A percentile compares a stretch with the other conserved stretches of the same genome.
These are phyloP conservation scores for Accipiter fasciatus DNA, from an alignment of 2,797 vertebrate species.

Conservation along the genomic window DNA sequence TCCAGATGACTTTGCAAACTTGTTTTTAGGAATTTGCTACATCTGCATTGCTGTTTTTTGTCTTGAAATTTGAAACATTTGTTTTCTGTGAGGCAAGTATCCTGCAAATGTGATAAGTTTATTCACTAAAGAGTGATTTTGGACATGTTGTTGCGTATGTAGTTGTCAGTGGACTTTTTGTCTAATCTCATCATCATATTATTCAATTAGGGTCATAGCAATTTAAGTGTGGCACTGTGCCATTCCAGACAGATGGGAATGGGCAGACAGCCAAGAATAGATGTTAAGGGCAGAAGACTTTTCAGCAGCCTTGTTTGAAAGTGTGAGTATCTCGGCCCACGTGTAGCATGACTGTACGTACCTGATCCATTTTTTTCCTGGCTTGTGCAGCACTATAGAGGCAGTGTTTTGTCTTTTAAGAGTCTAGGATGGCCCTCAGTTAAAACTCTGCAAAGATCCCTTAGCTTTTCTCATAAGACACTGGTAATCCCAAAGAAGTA, in stretches of 20 bases:
- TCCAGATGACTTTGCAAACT: not conserved
- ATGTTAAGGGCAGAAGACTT: not conserved
- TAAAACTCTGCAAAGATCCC: not conserved
- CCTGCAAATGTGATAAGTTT: not conserved
- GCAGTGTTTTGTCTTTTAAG: not conserved
- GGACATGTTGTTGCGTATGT: not conserved
- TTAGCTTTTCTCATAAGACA: not conserved
- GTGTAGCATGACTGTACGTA: not conserved
- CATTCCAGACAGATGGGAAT: not conserved
- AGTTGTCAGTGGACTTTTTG: not conserved
- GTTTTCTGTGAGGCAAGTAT: not conserved
- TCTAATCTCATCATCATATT: not conserved
- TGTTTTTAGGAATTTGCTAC: rapidly evolving
- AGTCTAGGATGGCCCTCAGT: not conserved
- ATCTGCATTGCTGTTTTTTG: rapidly evolving
- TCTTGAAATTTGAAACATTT: not conserved
- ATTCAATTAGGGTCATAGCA: not conserved
- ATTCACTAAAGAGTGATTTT: not conserved
- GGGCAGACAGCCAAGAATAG: not conserved
- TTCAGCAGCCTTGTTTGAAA: not conserved
- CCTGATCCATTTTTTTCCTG: no score
- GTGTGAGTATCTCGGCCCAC: not conserved
- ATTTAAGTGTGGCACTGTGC: not conserved
- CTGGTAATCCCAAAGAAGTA: not conserved
- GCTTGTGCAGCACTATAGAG: rapidly evolving